Evolutionary conservation across 1,140 invertebrate genomes (phyloP).

Genomic region (Neodiprion virginianus): DNA sequence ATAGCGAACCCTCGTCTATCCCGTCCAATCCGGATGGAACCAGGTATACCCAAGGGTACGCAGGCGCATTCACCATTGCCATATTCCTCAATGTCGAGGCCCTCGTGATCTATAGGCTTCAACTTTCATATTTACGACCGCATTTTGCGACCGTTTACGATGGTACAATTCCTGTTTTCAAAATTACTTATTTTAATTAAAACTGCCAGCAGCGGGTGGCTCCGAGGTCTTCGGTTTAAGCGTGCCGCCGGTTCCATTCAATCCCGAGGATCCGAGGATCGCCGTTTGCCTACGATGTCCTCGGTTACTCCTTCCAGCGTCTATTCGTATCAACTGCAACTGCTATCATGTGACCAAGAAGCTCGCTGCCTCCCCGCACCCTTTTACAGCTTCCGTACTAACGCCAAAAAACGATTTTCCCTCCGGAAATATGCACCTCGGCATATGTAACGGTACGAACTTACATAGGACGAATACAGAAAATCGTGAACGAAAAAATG

Average conservation of each 20-base stretch:
- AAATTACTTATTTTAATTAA: constrained; percentile 51
- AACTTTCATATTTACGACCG: constrained; percentile 49
- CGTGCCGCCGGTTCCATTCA: neutral
- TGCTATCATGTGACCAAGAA: neutral
- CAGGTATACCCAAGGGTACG: neutral
- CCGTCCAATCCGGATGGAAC: neutral
- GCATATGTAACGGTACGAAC: too few relatives aligned
- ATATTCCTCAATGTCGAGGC: neutral
- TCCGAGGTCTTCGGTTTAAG: neutral
- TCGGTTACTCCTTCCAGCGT: too few relatives aligned
- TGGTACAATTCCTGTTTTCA: constrained; percentile 43
- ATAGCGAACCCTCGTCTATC: neutral
- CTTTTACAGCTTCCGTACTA: too few relatives aligned
- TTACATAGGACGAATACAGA: too few relatives aligned
- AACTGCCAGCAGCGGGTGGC: constrained; percentile 27
- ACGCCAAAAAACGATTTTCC: too few relatives aligned
- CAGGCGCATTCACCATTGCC: neutral
- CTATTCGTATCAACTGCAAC: neutral
- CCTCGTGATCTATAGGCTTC: constrained; percentile 21
- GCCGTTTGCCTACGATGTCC: neutral
- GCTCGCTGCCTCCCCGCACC: too few relatives aligned
- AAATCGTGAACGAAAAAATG: too few relatives aligned
- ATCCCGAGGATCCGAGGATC: neutral
- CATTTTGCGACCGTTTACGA: constrained; percentile 41
- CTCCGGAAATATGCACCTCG: too few relatives aligned